Evolutionary conservation across 2,888 invertebrate genomes (phyloP), one percentile per base, ranked within the genome.

Genomic region (Orthosia gothica): DNA sequence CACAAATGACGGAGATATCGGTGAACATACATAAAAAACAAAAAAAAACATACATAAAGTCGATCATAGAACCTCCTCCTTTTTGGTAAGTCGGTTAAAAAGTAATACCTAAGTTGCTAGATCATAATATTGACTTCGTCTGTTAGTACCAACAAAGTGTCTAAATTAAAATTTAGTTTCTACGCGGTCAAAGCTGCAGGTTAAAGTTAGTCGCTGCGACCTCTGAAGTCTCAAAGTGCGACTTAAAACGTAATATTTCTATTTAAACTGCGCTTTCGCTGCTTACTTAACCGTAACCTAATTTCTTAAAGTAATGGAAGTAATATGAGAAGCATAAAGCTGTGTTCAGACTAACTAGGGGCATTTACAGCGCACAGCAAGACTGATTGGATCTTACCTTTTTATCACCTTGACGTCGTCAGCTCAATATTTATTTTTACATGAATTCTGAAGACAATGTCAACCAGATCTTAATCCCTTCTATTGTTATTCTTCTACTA

Each of bases 271-370:
- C 66, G 55, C 50, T 70, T 54, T 64, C 54, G 61, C 61, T 49
- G 52, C 66, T 80, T 55, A 73, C 69, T 55, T 76, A 65, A 58
- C 76, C 69, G 50, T 76, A 81, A 72, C 66, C 55, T 72, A 64
- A 69, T 81, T 80, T 62, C 45, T 23, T 40, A 62, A 75, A 80
- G 61, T 69, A 69, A 81, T 72, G 62, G 65, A 23, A 57, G 65
- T 72, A 81, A 72, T 71, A 66, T 61, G 65, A 70, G 66, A 47
- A 63, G 62, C 63, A 52, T 49, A 52, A 69, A 23, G 69, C 26
- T 62, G 26, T 57, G 49, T 50, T 26, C 20, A 58, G 20, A 79
- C 18, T 12, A 9, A 40, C 9, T 40, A 40, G 40, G 9, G 40
- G 40, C 9, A 40, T 40, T 40, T 11, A 4, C 15, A 50, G 1